phyloP scores from a whole-genome alignment of 2,113 vertebrate genomes.

The Sapajus apella region DNA sequence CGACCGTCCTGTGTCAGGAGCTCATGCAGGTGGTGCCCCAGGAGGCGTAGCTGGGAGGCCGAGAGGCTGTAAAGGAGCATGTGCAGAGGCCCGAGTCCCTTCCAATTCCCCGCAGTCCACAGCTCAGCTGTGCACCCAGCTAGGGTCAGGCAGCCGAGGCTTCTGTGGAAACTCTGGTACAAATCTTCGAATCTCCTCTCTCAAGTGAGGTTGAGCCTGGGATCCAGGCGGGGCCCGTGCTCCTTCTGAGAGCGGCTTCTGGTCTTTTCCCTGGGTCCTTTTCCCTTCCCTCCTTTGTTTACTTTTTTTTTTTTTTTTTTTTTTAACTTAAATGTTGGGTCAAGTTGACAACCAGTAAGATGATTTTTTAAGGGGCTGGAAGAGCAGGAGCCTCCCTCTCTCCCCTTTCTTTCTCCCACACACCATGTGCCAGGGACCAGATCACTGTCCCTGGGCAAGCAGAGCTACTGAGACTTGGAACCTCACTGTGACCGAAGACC shows the following conservation, averaged over 20 bases:
- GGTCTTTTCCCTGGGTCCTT: neutral
- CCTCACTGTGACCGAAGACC: neutral
- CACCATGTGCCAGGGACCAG: neutral
- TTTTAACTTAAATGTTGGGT: slow-evolving; percentile 44
- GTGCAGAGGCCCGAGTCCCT: slow-evolving; percentile 38
- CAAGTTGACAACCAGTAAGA: neutral
- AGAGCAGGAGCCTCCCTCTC: accelerated
- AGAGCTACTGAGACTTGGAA: neutral
- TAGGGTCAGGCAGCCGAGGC: neutral
- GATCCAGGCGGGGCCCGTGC: neutral
- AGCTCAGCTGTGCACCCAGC: neutral
- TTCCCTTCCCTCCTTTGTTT: neutral
- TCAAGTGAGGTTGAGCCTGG: too few species aligned
- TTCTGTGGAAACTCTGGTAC: slow-evolving; percentile 69
- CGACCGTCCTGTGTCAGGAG: slow-evolving; percentile 93
- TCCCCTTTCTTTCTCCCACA: neutral
- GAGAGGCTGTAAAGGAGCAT: slow-evolving; percentile 34
- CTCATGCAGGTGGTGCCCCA: slow-evolving; percentile 96
- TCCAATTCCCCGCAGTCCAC: neutral
- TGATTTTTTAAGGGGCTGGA: neutral
- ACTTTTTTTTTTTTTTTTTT: neutral
- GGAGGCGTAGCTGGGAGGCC: slow-evolving; percentile 80
- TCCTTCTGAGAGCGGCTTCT: neutral
- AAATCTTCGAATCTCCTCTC: neutral
- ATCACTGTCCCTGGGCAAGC: neutral